Evolutionary conservation across 2,113 vertebrate species (phyloP), one percentile per base, ranked within the genome.

Genomic region (Alligator mississippiensis): DNA sequence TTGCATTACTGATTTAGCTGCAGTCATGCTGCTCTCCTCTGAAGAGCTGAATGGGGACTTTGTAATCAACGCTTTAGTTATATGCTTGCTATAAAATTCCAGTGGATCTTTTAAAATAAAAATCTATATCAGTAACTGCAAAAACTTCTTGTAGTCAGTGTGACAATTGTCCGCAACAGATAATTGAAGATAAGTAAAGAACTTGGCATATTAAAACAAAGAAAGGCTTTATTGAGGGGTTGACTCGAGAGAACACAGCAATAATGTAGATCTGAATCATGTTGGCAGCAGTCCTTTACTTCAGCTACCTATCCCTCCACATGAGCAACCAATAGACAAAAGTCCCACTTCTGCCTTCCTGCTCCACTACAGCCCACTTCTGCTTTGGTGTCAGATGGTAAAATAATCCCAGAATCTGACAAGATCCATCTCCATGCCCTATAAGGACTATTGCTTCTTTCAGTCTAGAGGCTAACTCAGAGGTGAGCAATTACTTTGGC

Each of bases 51-150:
- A 80, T 79, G 74, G 60, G 54, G 58, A 92, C 74, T 77, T 77
- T 92, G 54, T 77, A 96, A 96, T 93, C 88, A 93, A 77, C 84
- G 68, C 25, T 95, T 95, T 61, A 96, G 92, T 78, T 57, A 91
- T 85, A 93, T 87, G 84, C 88, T 91, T 82, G 79, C 6, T 58
- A 77, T 77, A 57, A 91, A 93, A 88, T 89, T 75, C 80, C 77
- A 90, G 79, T 1, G 13, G 54, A 83, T 93, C 91, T 77, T 0
- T 68, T 70, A 70, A 2, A 90, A 94, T 47, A 47, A 47, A 47
- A 90, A 91, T 81, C 60, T 55, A 1, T 81, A 81, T 83, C 86
- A 82, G 24, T 70, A 61, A 75, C 84, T 79, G 30, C 60, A 83
- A 85, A 90, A 90, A 94, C 34, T 88, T 47, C 84, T 94, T 91